These are phyloP conservation scores for Chesias legatella DNA, from an alignment of 2,888 invertebrate genomes.

Conservation along the genomic window DNA sequence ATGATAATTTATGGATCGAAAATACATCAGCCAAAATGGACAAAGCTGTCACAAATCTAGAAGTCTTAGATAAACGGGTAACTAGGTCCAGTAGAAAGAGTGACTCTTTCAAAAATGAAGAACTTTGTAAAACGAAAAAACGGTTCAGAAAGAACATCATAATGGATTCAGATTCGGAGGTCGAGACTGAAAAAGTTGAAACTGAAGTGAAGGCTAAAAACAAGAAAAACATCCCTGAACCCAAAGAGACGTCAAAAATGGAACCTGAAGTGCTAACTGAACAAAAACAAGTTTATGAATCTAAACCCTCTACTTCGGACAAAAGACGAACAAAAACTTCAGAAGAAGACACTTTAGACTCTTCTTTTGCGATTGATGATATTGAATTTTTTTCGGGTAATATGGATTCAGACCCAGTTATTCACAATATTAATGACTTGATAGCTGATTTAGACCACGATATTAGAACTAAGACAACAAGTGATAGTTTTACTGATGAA, in stretches of 20 bases:
- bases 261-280: slow-evolving; percentile 4
- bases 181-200: slow-evolving; percentile 29
- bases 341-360: slow-evolving; percentile 22
- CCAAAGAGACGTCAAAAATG: neutral
- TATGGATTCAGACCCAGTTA: slow-evolving; percentile 50
- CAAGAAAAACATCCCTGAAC: neutral
- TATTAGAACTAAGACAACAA: slow-evolving; percentile 42
- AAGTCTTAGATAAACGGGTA: slow-evolving; percentile 34
- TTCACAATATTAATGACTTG: slow-evolving; percentile 60
- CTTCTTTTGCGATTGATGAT: slow-evolving; percentile 53
- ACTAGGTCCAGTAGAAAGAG: slow-evolving; percentile 45
- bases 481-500: slow-evolving; percentile 48
- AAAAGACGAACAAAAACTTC: slow-evolving; percentile 13
- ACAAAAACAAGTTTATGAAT: neutral
- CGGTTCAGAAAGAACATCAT: slow-evolving; percentile 42
- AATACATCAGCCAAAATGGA: slow-evolving; percentile 7
- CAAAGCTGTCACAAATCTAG: slow-evolving; percentile 9
- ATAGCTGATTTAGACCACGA: slow-evolving; percentile 64
- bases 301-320: neutral
- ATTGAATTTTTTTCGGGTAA: slow-evolving; percentile 62
- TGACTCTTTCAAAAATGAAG: slow-evolving; percentile 13
- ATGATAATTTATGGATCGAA: slow-evolving; percentile 12
- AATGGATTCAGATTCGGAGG: slow-evolving; percentile 52
- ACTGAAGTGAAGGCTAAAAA: slow-evolving; percentile 6
- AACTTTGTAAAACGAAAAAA: slow-evolving; percentile 27